These are phyloP conservation scores for Pogona vitticeps DNA, from an alignment of 2,113 vertebrate genomes.

Conservation along the genomic window DNA sequence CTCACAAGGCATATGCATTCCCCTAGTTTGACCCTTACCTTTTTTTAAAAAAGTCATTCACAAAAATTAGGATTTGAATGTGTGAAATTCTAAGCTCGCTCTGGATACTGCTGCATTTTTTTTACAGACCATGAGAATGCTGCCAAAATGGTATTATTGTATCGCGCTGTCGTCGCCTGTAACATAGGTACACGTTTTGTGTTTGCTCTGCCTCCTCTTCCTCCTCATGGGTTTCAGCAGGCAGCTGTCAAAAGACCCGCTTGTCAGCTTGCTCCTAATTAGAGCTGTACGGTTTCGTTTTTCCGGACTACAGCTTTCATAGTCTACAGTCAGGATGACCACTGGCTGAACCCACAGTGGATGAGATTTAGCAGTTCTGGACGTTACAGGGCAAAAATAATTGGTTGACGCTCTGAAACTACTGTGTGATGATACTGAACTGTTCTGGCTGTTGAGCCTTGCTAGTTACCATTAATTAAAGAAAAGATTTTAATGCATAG, in stretches of 20 bases:
- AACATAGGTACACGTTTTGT: not conserved
- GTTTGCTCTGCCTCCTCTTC: not conserved
- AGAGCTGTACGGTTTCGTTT: too few relatives aligned
- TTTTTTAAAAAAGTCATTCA: not conserved
- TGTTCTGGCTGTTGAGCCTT: not conserved
- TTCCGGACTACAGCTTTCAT: too few relatives aligned
- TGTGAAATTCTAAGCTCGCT: not conserved
- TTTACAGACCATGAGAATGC: not conserved
- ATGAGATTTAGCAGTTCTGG: too few relatives aligned
- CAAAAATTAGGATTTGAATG: not conserved
- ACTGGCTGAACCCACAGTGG: too few relatives aligned
- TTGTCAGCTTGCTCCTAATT: rapidly evolving
- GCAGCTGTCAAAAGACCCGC: not conserved
- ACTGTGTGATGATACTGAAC: not conserved
- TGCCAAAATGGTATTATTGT: too few relatives aligned
- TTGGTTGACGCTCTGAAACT: too few relatives aligned
- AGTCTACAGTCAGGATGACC: too few relatives aligned
- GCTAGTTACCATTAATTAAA: not conserved
- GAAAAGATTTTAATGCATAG: not conserved
- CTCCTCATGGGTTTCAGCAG: not conserved
- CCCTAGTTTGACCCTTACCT: not conserved
- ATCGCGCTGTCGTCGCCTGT: not conserved
- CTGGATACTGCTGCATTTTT: not conserved
- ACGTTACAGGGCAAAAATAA: too few relatives aligned
- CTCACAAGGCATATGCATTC: not conserved